These are phyloP conservation scores for Ammodytes dubius DNA, from an alignment of 2,113 vertebrate genomes.

Conservation along the genomic window DNA sequence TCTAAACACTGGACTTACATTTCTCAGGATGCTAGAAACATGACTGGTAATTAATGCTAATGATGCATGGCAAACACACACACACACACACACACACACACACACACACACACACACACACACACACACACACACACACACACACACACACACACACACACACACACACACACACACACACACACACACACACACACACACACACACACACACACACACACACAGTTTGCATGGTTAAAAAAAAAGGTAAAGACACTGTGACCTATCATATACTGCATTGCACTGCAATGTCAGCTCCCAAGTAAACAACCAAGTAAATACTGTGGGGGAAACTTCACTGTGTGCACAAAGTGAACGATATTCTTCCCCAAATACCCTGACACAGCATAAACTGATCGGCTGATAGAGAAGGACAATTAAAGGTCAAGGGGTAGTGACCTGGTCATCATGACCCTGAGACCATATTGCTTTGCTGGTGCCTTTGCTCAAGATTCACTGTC, in stretches of 20 bases:
- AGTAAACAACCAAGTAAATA: conserved; percentile 32
- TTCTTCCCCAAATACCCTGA: conserved; percentile 24
- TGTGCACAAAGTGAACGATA: not conserved
- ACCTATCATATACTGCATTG: conserved; percentile 43
- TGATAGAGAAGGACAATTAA: conserved; percentile 22
- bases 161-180: no score
- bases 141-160: not conserved
- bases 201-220: not conserved
- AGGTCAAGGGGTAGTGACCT: conserved; percentile 17
- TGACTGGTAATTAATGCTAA: not conserved
- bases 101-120: no score
- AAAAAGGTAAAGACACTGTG: conserved; percentile 18
- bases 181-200: no score
- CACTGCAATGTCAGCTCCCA: conserved; percentile 45
- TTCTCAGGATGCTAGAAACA: not conserved
- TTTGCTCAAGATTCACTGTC: conserved; percentile 2
- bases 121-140: no score
- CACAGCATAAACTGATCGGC: conserved; percentile 13
- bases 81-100: no score
- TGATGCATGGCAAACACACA: not conserved
- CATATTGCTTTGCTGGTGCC: conserved; percentile 7
- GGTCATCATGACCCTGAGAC: conserved; percentile 37
- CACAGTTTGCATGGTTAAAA: not conserved
- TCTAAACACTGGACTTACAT: not conserved
- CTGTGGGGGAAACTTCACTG: not conserved